These are phyloP conservation scores for Platyscapa corneri DNA, from an alignment of 1,140 invertebrate species.

Conservation along the genomic window DNA sequence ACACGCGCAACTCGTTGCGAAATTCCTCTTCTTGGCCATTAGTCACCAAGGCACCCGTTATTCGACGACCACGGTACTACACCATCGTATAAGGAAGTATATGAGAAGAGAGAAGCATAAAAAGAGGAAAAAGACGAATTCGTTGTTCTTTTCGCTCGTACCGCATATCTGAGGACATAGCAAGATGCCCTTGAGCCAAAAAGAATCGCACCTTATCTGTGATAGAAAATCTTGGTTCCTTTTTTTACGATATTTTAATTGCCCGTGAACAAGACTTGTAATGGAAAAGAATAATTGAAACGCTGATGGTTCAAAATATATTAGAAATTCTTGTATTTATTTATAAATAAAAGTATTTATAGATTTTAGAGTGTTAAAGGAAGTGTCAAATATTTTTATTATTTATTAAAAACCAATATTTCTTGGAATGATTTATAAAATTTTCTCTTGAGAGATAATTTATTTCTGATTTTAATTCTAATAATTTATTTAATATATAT, in stretches of 20 bases:
- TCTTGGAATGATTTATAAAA: too few relatives aligned
- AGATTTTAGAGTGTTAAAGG: too few relatives aligned
- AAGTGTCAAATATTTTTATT: too few relatives aligned
- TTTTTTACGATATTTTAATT: neutral
- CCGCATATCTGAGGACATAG: too few relatives aligned
- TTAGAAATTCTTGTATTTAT: neutral
- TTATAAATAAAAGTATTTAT: too few relatives aligned
- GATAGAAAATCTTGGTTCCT: neutral
- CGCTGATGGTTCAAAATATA: neutral
- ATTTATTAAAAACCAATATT: too few relatives aligned
- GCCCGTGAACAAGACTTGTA: neutral
- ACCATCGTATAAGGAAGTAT: conserved; percentile 33
- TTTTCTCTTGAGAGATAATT: too few relatives aligned
- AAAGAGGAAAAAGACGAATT: neutral
- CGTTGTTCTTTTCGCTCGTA: neutral
- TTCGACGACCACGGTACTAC: conserved; percentile 12
- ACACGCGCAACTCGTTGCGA: conserved; percentile 50
- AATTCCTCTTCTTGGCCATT: conserved; percentile 51
- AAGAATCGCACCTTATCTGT: neutral
- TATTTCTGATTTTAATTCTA: too few relatives aligned
- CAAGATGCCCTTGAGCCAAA: neutral
- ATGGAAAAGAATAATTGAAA: too few relatives aligned
- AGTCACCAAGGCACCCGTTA: conserved; percentile 52
- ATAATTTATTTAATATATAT: too few relatives aligned
- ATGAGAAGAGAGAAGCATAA: neutral